These are phyloP conservation scores for Leptocoma aspasia DNA, from an alignment of 2,113 vertebrate species.

Conservation along the genomic window DNA sequence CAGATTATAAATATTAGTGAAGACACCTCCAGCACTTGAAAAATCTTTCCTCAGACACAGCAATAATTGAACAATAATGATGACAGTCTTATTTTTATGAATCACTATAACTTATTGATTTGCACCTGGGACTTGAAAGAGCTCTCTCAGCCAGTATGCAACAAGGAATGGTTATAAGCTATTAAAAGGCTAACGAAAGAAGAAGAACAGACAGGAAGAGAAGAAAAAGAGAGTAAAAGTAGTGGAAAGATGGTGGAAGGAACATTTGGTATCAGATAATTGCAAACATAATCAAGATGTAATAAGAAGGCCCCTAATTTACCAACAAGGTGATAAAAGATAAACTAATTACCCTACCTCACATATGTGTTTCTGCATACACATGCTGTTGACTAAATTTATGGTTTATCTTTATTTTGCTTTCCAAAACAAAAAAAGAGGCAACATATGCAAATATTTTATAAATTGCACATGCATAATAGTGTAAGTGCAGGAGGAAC, in stretches of 20 bases:
- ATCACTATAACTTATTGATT: constrained; percentile 76
- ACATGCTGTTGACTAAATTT: not conserved
- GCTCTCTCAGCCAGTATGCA: constrained; percentile 60
- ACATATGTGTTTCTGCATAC: not conserved
- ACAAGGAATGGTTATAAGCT: constrained; percentile 66
- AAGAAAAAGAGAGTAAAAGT: not conserved
- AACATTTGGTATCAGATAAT: constrained; percentile 1
- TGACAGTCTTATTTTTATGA: constrained; percentile 79
- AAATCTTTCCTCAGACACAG: constrained; percentile 72
- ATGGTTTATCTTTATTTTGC: not conserved
- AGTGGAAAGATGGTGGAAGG: not conserved
- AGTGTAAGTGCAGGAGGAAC: not conserved
- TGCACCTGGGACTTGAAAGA: constrained; percentile 64
- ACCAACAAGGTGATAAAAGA: not conserved
- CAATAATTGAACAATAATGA: constrained; percentile 79
- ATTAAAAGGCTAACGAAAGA: constrained; percentile 53
- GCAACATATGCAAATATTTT: not conserved
- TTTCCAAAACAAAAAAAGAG: not conserved
- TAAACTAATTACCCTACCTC: not conserved
- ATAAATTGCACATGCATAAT: not conserved
- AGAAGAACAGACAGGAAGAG: not conserved
- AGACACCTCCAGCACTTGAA: constrained; percentile 69
- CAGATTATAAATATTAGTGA: constrained; percentile 78
- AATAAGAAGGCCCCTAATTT: not conserved
- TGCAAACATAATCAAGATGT: constrained; percentile 45